Base-by-base conservation (phyloP, 1,140 invertebrate genomes). In the Drosophila kanapiae region DNA sequence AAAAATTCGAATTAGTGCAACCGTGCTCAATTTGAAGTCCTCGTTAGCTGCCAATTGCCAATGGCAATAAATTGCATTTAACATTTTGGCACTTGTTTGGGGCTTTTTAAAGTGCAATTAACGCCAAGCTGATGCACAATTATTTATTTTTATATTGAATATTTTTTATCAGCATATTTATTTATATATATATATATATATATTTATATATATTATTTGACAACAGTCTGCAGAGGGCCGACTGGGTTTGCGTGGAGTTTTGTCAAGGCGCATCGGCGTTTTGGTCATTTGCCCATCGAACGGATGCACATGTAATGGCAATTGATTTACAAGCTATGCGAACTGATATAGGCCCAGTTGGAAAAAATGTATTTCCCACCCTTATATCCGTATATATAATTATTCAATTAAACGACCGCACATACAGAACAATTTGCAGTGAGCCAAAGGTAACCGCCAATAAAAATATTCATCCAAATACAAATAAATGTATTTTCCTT, bases 391-490 rank as follows among this genome's bases (percentile, higher is more conserved):
- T 58, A 18, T 57, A 62, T 78, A 69, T 78, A 88, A 90, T 90
- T 85, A 90, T 90, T 91, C 85, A 90, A 90, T 90, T 90, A 85
- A 85, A 90, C 80, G 76, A 79, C 85, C 85, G 38, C 85, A 90
- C 67, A 75, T 60, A 57, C 59, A 75, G 45, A 59, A 63, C 62
- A 70, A 82, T 75, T 51, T 71, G 79, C 49, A 78, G 74, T 62
- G 65, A 27, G 47, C 67, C 63, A 88, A 84, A 83, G 72, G 78
- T 77, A 84, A 84, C 84, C 83, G 59, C 84, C 77, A 88, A 84
- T 88, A 88, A 88, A 87, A 87, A 88, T 62, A 88, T 65, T 90
- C 74, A 78, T 63, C 45, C 70, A 63, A 75, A 68, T 53, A 58
- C 49, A 76, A 76, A 76, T 64, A 72, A 71, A 72, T 74, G 37